phyloP scores from a whole-genome alignment of 2,113 vertebrate species.

The Anoura caudifer region DNA sequence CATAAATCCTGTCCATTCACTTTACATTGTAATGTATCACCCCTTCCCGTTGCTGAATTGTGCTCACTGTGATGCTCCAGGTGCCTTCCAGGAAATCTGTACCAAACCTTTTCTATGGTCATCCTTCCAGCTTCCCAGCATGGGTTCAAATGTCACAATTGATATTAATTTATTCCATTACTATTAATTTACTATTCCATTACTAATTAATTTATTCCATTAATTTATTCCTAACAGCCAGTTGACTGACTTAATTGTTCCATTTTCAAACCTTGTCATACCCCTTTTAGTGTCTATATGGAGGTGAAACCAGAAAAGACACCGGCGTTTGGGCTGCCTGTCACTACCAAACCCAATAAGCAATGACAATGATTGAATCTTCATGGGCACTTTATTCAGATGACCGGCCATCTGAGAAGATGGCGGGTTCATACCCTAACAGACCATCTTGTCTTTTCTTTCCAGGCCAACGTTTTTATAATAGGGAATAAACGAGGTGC shows the following conservation, averaged over 20 bases:
- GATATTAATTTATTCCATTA: background rate
- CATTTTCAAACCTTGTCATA: background rate
- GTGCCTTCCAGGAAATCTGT: background rate
- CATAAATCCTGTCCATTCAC: background rate
- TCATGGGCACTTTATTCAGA: too few species aligned
- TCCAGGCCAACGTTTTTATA: too few species aligned
- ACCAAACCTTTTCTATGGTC: background rate
- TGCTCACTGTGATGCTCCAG: background rate
- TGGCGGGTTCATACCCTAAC: too few species aligned
- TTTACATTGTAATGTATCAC: background rate
- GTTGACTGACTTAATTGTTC: background rate
- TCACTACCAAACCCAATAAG: too few species aligned
- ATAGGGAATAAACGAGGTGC: too few species aligned
- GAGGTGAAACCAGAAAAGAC: too few species aligned
- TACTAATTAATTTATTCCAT: background rate
- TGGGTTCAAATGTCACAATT: background rate
- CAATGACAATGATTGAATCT: too few species aligned
- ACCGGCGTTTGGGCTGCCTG: too few species aligned
- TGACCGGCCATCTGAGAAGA: too few species aligned
- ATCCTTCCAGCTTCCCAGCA: background rate
- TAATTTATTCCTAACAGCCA: background rate
- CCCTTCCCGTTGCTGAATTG: background rate
- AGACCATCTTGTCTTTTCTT: too few species aligned
- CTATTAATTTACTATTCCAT: background rate
- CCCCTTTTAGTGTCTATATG: too few species aligned